These are phyloP conservation scores for Heteromurus nitidus DNA, from an alignment of 2,888 invertebrate genomes.

Conservation along the genomic window DNA sequence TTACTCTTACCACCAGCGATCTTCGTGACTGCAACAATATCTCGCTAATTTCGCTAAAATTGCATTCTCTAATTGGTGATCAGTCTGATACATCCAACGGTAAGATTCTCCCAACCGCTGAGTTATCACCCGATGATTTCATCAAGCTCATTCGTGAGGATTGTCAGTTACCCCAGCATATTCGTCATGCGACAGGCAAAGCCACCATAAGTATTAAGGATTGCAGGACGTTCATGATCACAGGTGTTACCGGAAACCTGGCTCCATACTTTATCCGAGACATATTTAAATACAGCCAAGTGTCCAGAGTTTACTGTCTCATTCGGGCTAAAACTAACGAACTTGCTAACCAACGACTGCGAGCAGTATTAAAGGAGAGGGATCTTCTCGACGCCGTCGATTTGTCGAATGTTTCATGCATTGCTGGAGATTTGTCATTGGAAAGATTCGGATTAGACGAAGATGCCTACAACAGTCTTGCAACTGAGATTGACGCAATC, in stretches of 20 bases:
- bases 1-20: slow-evolving; percentile 25
- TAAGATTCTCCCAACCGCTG: too few relatives aligned
- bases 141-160: slow-evolving; percentile 6
- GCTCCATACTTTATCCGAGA: slow-evolving; percentile 7
- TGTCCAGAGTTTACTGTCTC: slow-evolving; percentile 7
- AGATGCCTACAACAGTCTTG: neutral
- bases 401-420: neutral
- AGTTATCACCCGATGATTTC: neutral
- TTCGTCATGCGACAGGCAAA: neutral
- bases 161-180: neutral
- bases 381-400: neutral
- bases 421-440: slow-evolving; percentile 2
- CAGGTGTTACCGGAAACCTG: slow-evolving; percentile 11
- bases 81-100: too few relatives aligned
- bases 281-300: neutral
- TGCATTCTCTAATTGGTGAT: slow-evolving; percentile 18
- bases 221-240: slow-evolving; percentile 1
- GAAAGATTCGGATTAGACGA: neutral
- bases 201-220: neutral
- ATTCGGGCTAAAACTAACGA: neutral
- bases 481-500: slow-evolving; percentile 20
- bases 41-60: neutral
- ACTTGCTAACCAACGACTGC: neutral
- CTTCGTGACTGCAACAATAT: slow-evolving; percentile 49
- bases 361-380: neutral